Evolutionary conservation across 1,140 invertebrate species (phyloP), one percentile per base, ranked within the genome.

Genomic region (Yoshiicerus persimilis): DNA sequence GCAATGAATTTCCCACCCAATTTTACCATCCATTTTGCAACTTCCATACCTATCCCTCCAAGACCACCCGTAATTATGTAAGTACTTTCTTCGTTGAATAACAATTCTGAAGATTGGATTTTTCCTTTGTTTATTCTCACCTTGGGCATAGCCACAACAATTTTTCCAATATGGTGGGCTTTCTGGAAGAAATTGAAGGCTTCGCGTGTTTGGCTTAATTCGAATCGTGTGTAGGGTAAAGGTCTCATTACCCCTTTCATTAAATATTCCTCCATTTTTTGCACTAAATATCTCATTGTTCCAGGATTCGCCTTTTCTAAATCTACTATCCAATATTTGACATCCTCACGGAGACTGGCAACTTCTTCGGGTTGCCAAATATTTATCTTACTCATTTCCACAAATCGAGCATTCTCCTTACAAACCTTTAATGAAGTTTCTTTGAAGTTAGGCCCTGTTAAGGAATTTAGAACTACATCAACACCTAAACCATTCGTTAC

Each of bases 311-410:
- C 83, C 23, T 87, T 64, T 56, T 56, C 77, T 25, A 88, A 27
- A 32, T 85, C 84, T 1, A 85, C 56, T 20, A 88, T 83, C 32
- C n/a, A 75, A 27, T 88, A 88, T 70, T 64, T 85, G 0, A 88
- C 87, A 77, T 88, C 87, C 16, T 47, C 2, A 5, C 87, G 41
- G 8, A 70, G 56, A 4, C n/a, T n/a, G 3, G 27, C 32, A 30
- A 89, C 87, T 66, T 89, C 87, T 30, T 88, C 89, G 13, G 62
- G 20, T 16, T 70, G 39, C 89, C 89, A 89, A 77, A 89, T 77
- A 36, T 86, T 86, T 4, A 89, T 39, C 85, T 89, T 89, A n/a
- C 84, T 83, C 41, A 89, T 89, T 88, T 89, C 89, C 4, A 89
- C 62, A 83, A 89, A 89, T 32, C 89, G 34, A 8, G 87, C 89